Evolutionary conservation across 2,888 invertebrate species (phyloP).

Genomic region (Drosophila nr. perissopoda): DNA sequence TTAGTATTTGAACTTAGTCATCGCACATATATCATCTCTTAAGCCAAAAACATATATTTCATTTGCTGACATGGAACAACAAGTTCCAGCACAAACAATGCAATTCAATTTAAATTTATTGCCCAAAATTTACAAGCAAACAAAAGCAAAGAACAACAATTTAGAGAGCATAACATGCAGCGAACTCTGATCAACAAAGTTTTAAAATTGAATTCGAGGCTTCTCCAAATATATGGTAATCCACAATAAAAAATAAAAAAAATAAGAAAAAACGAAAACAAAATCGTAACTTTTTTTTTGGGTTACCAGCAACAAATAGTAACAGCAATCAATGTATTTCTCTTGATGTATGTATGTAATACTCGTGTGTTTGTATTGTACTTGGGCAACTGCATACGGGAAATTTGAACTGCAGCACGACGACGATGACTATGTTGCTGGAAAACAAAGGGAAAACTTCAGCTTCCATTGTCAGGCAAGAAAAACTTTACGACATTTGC

Average conservation of each 20-base stretch:
- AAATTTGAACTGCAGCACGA: constrained; percentile 32
- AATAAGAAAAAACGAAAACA: constrained; percentile 3
- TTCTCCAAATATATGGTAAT: constrained; percentile 38
- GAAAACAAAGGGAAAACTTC: constrained; percentile 24
- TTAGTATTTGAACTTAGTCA: neutral
- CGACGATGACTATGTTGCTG: constrained; percentile 30
- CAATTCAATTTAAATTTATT: constrained; percentile 23
- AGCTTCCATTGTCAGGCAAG: constrained; percentile 36
- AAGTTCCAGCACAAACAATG: constrained; percentile 13
- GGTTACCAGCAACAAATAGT: neutral
- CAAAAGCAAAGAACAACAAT: constrained; percentile 16
- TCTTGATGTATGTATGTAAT: constrained; percentile 5
- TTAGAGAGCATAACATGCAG: constrained; percentile 20
- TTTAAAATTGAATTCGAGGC: constrained; percentile 65
- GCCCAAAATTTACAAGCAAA: constrained; percentile 2
- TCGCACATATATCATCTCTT: neutral
- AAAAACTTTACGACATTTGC: constrained; percentile 52
- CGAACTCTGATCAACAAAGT: constrained; percentile 53
- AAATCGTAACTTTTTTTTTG: constrained; percentile 27
- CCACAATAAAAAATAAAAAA: constrained; percentile 6
- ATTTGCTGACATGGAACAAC: neutral
- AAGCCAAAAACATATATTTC: neutral
- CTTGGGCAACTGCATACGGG: constrained; percentile 22
- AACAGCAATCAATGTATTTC: constrained; percentile 41
- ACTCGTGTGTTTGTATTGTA: neutral